Evolutionary conservation across 2,888 invertebrate genomes (phyloP).

Genomic region (Hyppa rectilinea): DNA sequence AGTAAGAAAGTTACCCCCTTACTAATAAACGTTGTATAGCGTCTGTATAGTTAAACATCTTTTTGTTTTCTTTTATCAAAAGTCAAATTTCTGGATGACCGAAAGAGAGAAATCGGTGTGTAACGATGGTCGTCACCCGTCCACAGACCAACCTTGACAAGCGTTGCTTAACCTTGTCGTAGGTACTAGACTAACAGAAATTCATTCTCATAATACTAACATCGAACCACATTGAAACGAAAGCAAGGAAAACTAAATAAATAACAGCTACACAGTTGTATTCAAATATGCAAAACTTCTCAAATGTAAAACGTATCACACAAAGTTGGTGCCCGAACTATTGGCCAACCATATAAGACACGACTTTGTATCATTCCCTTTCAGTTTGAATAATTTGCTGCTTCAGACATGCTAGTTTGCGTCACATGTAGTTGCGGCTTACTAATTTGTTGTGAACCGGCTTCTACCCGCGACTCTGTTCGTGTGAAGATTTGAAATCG

Average conservation of each 20-base stretch:
- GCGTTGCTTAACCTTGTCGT: too few relatives aligned
- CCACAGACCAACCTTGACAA: too few relatives aligned
- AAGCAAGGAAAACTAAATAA: background rate
- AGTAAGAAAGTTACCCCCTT: too few relatives aligned
- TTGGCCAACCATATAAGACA: constrained; percentile 30
- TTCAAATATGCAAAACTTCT: background rate
- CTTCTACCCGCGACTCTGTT: too few relatives aligned
- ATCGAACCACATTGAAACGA: background rate
- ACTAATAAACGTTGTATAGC: too few relatives aligned
- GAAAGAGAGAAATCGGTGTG: too few relatives aligned
- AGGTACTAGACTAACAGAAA: too few relatives aligned
- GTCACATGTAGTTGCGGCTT: constrained; percentile 14
- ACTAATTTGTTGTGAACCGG: constrained; percentile 40
- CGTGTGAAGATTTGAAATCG: too few relatives aligned
- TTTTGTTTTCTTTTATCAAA: too few relatives aligned
- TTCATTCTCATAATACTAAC: background rate
- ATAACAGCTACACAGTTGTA: constrained; percentile 25
- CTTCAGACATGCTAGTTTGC: constrained; percentile 22
- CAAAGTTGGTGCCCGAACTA: constrained; percentile 55
- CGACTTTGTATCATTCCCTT: constrained; percentile 52
- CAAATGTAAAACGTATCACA: constrained; percentile 19
- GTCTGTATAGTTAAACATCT: too few relatives aligned
- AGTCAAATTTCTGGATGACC: too few relatives aligned
- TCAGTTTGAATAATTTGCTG: constrained; percentile 44
- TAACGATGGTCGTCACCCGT: too few relatives aligned